A percentile compares a stretch with the other conserved stretches of the same genome.
phyloP scores from a whole-genome alignment of 1,140 invertebrate genomes.

The Neuroterus valhalla region DNA sequence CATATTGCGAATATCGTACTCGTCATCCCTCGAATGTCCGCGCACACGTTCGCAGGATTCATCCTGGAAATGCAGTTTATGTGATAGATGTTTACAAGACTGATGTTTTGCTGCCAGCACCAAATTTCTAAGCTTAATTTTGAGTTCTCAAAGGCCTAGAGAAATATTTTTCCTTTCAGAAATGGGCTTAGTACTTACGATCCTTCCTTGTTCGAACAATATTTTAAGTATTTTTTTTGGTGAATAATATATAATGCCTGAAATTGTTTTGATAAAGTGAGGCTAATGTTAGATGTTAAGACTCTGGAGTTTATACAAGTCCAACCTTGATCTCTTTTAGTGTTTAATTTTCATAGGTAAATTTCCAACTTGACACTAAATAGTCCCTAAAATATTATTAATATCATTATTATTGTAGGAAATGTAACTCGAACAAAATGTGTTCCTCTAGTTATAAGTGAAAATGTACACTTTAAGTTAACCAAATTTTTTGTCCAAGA shows the following conservation, averaged over 20 bases:
- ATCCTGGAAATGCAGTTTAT: conserved; percentile 53
- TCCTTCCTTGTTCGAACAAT: not conserved
- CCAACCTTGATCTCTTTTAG: too few species aligned
- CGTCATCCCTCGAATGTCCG: conserved; percentile 66
- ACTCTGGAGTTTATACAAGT: too few species aligned
- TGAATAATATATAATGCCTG: too few species aligned
- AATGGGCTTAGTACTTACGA: not conserved
- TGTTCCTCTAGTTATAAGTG: too few species aligned
- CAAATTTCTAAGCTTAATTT: conserved; percentile 43
- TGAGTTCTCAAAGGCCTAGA: not conserved
- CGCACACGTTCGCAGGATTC: conserved; percentile 63
- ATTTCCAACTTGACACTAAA: too few species aligned
- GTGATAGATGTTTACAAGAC: conserved; percentile 52
- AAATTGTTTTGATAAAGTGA: too few species aligned
- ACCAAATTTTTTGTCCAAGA: not conserved
- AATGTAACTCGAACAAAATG: too few species aligned
- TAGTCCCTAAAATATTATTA: too few species aligned
- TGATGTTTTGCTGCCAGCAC: conserved; percentile 43
- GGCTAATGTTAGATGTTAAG: too few species aligned
- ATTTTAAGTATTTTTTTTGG: not conserved
- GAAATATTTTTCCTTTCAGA: not conserved
- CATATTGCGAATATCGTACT: conserved; percentile 73
- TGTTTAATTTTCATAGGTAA: too few species aligned
- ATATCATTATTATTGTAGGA: too few species aligned
- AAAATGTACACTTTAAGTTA: too few species aligned